These are phyloP conservation scores for Stylophora pistillata DNA, from an alignment of 64 coral and sea anemone genomes.

Conservation along the genomic window DNA sequence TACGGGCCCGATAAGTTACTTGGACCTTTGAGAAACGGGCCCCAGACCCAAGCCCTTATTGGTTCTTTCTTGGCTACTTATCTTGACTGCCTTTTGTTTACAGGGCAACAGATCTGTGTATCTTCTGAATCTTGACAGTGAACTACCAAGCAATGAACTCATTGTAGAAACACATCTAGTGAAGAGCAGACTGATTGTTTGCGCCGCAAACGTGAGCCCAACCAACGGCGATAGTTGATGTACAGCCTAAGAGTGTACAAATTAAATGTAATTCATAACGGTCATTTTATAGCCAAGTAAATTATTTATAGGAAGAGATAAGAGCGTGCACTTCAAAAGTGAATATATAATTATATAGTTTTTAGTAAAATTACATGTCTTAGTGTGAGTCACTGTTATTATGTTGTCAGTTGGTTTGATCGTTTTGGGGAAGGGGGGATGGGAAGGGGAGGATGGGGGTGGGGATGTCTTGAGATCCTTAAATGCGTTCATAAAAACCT, in stretches of 20 bases:
- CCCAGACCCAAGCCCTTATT: no score
- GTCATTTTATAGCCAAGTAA: not conserved
- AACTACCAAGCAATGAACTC: constrained; percentile 26
- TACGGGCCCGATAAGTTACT: no score
- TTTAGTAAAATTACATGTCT: no score
- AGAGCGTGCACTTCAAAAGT: not conserved
- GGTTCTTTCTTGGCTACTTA: no score
- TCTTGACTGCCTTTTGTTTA: not conserved
- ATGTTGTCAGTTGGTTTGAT: no score
- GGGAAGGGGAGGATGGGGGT: no score
- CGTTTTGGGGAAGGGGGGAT: no score
- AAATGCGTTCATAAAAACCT: no score
- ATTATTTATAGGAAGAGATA: not conserved
- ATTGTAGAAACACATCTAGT: constrained; percentile 39
- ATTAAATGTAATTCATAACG: not conserved
- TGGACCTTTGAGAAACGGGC: no score
- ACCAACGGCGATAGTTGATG: not conserved
- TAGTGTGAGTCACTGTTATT: no score
- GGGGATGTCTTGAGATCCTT: no score
- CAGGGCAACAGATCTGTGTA: constrained; percentile 72
- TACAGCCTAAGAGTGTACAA: not conserved
- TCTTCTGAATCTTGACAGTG: constrained; percentile 47
- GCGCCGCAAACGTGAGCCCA: constrained; percentile 24
- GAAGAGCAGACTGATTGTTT: constrained; percentile 44
- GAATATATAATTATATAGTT: not conserved